A percentile compares a stretch with the other conserved stretches of the same genome.
Conservation (phyloP, 2,797 vertebrate species). For the Coregonus ussuriensis region DNA sequence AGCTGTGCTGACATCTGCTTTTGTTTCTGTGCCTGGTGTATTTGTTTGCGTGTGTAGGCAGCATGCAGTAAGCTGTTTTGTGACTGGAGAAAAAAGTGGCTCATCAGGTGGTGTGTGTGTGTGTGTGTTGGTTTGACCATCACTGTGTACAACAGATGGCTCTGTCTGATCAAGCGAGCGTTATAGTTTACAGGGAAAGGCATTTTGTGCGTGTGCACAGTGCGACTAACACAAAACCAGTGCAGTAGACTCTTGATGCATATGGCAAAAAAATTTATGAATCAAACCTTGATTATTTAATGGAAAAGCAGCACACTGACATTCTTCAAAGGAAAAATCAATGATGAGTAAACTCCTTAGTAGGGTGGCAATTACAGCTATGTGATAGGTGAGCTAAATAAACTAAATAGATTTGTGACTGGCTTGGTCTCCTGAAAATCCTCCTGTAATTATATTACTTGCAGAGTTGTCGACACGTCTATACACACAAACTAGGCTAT, state of each 20-base stretch:
- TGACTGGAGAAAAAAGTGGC: background rate
- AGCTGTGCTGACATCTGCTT: slow-evolving; percentile 18
- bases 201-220: background rate
- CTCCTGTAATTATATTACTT: background rate
- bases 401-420: background rate
- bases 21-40: background rate
- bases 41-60: slow-evolving; percentile 6
- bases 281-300: background rate
- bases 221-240: background rate
- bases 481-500: background rate
- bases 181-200: background rate
- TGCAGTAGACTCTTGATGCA: background rate
- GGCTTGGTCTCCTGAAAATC: background rate
- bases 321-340: background rate
- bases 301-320: background rate
- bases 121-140: background rate
- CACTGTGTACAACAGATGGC: background rate
- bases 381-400: background rate
- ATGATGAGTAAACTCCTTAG: background rate
- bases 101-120: background rate
- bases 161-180: background rate
- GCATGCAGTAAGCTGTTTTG: slow-evolving; percentile 6
- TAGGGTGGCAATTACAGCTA: background rate
- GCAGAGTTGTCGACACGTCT: background rate
- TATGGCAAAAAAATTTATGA: background rate